phyloP scores from a whole-genome alignment of 1,140 invertebrate species.

The Lucilia cuprina region DNA sequence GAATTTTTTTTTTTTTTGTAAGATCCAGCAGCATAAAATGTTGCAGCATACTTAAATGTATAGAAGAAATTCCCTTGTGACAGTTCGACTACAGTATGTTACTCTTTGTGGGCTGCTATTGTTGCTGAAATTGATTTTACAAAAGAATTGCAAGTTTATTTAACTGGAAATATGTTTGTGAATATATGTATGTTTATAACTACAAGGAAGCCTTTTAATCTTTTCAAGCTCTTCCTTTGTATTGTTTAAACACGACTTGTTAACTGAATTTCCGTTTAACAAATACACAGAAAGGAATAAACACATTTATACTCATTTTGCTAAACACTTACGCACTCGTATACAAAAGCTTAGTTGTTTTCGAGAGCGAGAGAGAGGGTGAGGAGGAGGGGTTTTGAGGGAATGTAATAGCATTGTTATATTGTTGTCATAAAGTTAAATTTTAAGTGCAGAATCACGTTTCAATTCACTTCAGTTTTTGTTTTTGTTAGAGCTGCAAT shows the following conservation, averaged over 20 bases:
- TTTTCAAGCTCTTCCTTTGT: neutral
- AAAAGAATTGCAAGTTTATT: neutral
- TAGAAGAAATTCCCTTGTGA: too few species aligned
- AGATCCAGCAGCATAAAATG: neutral
- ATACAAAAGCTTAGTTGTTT: neutral
- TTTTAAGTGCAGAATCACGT: conserved; percentile 12
- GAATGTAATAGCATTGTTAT: neutral
- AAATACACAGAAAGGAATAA: neutral
- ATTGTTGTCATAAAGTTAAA: neutral
- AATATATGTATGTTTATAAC: too few species aligned
- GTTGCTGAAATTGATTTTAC: neutral
- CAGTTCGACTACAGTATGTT: neutral
- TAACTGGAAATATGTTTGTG: neutral
- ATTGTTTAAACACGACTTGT: conserved; percentile 11
- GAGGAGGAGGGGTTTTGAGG: too few species aligned
- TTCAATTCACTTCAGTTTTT: neutral
- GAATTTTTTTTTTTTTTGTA: neutral
- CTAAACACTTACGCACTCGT: neutral
- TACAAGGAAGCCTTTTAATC: conserved; percentile 7
- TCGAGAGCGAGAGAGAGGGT: too few species aligned
- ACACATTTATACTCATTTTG: neutral
- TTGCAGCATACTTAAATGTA: neutral
- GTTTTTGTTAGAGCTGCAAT: too few species aligned
- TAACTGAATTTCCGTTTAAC: conserved; percentile 4
- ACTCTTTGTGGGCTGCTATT: neutral